Evolutionary conservation across 2,888 invertebrate species (phyloP), one percentile per base, ranked within the genome.

Genomic region (Opisthograptis luteolata): DNA sequence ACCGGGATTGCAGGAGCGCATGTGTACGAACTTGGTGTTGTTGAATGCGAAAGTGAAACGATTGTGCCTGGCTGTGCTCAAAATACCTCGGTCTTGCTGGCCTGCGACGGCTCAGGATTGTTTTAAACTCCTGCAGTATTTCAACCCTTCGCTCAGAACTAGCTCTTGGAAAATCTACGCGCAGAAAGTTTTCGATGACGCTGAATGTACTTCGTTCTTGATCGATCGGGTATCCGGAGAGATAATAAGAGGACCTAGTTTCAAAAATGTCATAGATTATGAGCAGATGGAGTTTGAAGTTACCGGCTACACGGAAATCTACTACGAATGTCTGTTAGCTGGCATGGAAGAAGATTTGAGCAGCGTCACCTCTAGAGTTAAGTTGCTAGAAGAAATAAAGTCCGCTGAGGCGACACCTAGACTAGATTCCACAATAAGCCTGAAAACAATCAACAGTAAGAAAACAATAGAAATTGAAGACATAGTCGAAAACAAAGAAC

Each of bases 261-360:
- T 88, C 42, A 87, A 86, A 62, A 89, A 89, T 54, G 73, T 87
- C 0, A 82, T 89, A 20, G 87, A 89, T 57, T 88, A 88, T 35
- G 68, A 69, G 6, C 82, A 82, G 50, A 88, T 87, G 73, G 86
- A 87, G 8, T 88, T 89, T 53, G 87, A 88, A 49, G 25, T 88
- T n/a, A 80, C 76, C 5, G 87, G 84, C 0, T 85, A 79, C 30
- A 81, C 78, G 0, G 87, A 88, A 55, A 84, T 88, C 27, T 89
- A 89, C 58, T 84, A 81, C 31, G 85, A 87, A 56, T 80, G 78
- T 34, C 66, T 85, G 2, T 45, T 84, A 1, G 76, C 79, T 10
- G 79, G 78, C 14, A 65, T 80, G 56, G 77, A 79, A 0, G 84
- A 86, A 35, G 84, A 87, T 55, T 41, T 88, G 9, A 71, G 74